Evolutionary conservation across 2,113 vertebrate genomes (phyloP), one percentile per base, ranked within the genome.

Genomic region (Sinocyclocheilus anophthalmus): DNA sequence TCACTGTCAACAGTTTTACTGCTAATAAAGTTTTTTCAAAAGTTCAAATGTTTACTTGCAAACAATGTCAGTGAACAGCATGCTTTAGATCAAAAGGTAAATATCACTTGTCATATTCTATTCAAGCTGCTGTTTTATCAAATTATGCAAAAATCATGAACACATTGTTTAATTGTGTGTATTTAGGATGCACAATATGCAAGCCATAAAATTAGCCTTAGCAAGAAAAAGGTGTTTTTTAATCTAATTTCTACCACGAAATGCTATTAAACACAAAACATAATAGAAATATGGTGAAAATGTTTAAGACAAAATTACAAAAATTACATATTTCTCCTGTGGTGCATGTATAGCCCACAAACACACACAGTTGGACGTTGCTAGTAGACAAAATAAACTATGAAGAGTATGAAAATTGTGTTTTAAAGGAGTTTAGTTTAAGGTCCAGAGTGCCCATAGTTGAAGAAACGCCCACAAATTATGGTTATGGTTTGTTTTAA

Each of bases 11-110:
- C 39, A 70, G 18, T 39, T 20, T n/a, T 3, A 24, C 10, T 75
- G 70, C 39, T 45, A 45, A 75, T 75, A 75, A 75, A 45, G 39
- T 75, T 75, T 75, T 45, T 70, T 70, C 67, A 37, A 20, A 37
- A 33, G 67, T 72, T 42, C 37, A 11, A 72, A 72, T 3, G 8
- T 3, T 6, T n/a, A 8, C 22, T 26, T n/a, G 7, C 20, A 18
- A 39, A 70, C 70, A 22, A 39, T 10, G 20, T 73, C 70, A n/a
- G 18, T n/a, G 20, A n/a, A 45, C 20, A 39, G 16, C 67, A 39
- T 18, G 30, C 16, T 16, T 67, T 1, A n/a, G 10, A 45, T 42
- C 1, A 5, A 2, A 11, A 72, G 33, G 33, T 42, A 72, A 72
- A 72, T 72, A 72, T 72, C 18, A 5, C 2, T 67, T 14, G 5